These are phyloP conservation scores for Cataglyphis altisquamis DNA, from an alignment of 2,888 invertebrate species.

Conservation along the genomic window DNA sequence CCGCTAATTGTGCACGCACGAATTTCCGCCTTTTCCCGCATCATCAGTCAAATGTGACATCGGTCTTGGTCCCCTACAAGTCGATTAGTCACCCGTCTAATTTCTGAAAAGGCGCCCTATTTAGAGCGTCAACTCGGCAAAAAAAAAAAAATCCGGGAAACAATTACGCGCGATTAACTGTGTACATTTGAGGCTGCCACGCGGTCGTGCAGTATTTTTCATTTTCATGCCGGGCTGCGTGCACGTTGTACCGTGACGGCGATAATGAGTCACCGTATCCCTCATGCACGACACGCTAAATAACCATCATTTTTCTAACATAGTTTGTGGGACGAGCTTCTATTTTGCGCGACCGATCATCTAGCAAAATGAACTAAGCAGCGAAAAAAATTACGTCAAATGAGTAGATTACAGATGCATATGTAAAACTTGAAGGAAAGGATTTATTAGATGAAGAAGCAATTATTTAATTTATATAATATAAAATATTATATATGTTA, in stretches of 20 bases:
- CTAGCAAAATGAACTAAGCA: background rate
- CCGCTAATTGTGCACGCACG: constrained; percentile 46
- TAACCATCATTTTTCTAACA: constrained; percentile 70
- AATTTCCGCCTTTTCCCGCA: constrained; percentile 68
- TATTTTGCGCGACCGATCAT: background rate
- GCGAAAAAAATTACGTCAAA: background rate
- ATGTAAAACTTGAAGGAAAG: constrained; percentile 1
- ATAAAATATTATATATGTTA: background rate
- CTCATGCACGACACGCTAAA: constrained; percentile 63
- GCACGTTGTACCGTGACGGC: constrained; percentile 50
- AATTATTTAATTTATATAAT: background rate
- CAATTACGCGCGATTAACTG: constrained; percentile 64
- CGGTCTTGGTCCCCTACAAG: constrained; percentile 37
- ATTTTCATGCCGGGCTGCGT: constrained; percentile 52
- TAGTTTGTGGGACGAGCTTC: constrained; percentile 57
- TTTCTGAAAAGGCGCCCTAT: constrained; percentile 64
- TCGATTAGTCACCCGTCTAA: constrained; percentile 74
- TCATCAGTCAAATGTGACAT: constrained; percentile 70
- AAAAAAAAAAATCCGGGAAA: constrained; percentile 37
- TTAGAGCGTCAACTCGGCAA: constrained; percentile 53
- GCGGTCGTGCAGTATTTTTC: constrained; percentile 64
- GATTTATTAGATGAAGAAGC: background rate
- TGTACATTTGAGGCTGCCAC: constrained; percentile 56
- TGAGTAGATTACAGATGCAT: background rate
- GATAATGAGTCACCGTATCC: constrained; percentile 67